Percentiles rank a stretch among this genome's conserved stretches.
phyloP scores from a whole-genome alignment of 2,113 vertebrate species.

The Dicrurus megarhynchus region DNA sequence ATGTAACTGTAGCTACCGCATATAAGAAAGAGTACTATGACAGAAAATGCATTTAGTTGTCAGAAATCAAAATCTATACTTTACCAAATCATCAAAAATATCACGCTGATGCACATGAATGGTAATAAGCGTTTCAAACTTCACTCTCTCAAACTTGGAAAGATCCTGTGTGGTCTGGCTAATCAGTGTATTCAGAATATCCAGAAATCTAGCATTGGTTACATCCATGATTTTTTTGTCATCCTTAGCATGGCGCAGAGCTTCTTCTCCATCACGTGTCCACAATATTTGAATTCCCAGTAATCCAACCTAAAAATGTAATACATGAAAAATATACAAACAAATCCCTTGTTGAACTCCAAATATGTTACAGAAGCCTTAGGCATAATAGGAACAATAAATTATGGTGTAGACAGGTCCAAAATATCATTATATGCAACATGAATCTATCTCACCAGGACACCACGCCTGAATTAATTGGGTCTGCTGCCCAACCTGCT shows the following conservation, averaged over 20 bases:
- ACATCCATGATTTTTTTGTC: constrained; percentile 86
- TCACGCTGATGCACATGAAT: constrained; percentile 93
- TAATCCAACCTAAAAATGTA: constrained; percentile 82
- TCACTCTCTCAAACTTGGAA: constrained; percentile 83
- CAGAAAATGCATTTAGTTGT: neutral
- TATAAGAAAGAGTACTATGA: neutral
- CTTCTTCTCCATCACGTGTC: constrained; percentile 86
- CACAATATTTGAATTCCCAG: constrained; percentile 90
- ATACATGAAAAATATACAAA: neutral
- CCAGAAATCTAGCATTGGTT: constrained; percentile 87
- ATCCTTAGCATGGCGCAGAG: constrained; percentile 79
- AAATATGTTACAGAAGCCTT: neutral
- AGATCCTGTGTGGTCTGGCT: constrained; percentile 85
- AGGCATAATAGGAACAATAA: neutral
- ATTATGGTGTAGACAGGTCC: neutral
- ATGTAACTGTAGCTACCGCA: neutral
- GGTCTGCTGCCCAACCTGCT: neutral
- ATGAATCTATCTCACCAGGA: neutral
- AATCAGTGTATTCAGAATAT: constrained; percentile 86
- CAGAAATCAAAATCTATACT: constrained; percentile 1
- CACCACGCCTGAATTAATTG: neutral
- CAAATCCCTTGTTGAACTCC: neutral
- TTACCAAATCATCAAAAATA: constrained; percentile 91
- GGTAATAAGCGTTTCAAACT: constrained; percentile 90
- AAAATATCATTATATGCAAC: neutral